Conservation (phyloP, 2,888 invertebrate species). For the Lithophane socia region DNA sequence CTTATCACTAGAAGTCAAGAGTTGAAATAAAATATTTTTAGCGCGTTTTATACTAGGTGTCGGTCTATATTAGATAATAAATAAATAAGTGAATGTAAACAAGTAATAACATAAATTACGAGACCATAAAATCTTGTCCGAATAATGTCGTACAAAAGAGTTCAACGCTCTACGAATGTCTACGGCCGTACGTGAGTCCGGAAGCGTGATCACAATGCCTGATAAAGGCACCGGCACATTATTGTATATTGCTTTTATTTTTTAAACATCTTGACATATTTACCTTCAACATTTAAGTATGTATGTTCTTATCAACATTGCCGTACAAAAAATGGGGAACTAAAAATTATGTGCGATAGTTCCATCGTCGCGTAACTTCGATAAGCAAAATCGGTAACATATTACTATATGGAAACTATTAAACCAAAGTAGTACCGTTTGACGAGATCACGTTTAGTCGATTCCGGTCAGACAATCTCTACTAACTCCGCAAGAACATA, state of each 20-base stretch:
- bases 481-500: background rate
- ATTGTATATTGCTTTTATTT: constrained; percentile 30
- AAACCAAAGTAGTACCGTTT: background rate
- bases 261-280: constrained; percentile 22
- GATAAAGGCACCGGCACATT: constrained; percentile 37
- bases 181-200: constrained; percentile 61
- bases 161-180: constrained; percentile 80
- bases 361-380: background rate
- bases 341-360: background rate
- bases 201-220: constrained; percentile 66
- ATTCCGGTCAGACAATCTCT: background rate
- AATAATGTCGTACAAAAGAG: constrained; percentile 79
- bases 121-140: constrained; percentile 49
- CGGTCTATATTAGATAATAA: background rate
- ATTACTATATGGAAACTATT: background rate
- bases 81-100: constrained; percentile 28
- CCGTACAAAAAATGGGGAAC: background rate
- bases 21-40: constrained; percentile 27
- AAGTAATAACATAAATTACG: constrained; percentile 30
- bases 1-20: constrained; percentile 27
- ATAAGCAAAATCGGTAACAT: background rate
- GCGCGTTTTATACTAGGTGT: background rate
- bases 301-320: background rate
- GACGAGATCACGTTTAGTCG: constrained; percentile 1
- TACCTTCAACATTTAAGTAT: constrained; percentile 15